Evolutionary conservation across 2,113 vertebrate species (phyloP).

Genomic region (Anarrhichthys ocellatus): DNA sequence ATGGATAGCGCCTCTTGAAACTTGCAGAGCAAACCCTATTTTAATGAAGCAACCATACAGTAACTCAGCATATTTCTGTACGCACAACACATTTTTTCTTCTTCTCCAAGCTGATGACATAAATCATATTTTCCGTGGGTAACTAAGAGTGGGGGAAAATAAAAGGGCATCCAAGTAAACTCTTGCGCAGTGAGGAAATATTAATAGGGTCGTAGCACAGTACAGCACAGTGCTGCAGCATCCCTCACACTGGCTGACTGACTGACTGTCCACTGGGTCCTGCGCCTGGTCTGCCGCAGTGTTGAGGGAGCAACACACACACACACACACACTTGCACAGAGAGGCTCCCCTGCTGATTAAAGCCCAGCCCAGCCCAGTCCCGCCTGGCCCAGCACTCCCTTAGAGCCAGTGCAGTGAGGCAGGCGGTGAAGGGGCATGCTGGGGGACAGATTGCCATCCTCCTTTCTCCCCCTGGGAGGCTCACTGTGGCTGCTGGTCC

Average conservation of each 20-base stretch:
- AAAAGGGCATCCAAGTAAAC: conserved; percentile 60
- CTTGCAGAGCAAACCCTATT: conserved; percentile 76
- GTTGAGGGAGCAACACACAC: conserved; percentile 61
- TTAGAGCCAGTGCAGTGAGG: conserved; percentile 76
- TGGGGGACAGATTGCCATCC: conserved; percentile 86
- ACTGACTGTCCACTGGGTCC: conserved; percentile 67
- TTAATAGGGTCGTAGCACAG: conserved; percentile 14
- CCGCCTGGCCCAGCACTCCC: conserved; percentile 73
- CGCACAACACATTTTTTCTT: conserved; percentile 52
- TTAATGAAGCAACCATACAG: conserved; percentile 76
- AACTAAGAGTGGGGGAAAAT: conserved; percentile 61
- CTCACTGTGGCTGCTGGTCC: conserved; percentile 75
- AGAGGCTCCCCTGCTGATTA: conserved; percentile 57
- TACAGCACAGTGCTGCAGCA: conserved; percentile 51
- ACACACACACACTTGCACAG: conserved; percentile 14
- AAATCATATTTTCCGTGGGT: conserved; percentile 72
- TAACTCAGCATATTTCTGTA: conserved; percentile 78
- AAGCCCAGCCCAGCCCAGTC: conserved; percentile 68
- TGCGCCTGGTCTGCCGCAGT: conserved; percentile 73
- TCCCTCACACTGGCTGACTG: conserved; percentile 60
- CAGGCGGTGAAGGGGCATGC: conserved; percentile 79
- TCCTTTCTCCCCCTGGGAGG: conserved; percentile 76
- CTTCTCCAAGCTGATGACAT: conserved; percentile 62
- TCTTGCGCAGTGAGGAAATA: conserved; percentile 38
- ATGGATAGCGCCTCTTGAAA: conserved; percentile 72